Percentiles rank a stretch among this genome's conserved stretches.
Evolutionary conservation across 2,797 vertebrate species (phyloP).

Genomic region (Clarias fuscus): DNA sequence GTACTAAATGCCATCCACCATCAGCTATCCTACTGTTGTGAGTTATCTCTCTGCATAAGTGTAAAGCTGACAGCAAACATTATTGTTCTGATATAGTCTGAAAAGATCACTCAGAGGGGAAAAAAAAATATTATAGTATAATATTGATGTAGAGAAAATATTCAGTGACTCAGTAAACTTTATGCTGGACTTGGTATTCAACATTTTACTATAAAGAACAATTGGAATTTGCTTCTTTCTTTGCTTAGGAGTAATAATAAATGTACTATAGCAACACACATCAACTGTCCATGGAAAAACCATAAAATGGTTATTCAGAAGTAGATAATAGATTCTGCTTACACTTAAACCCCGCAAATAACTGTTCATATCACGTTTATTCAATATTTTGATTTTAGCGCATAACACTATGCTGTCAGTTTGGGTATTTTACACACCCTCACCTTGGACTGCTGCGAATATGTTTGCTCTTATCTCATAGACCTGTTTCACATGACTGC

Average conservation of each 20-base stretch:
- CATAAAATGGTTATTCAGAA: constrained; percentile 86
- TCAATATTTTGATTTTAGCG: no score
- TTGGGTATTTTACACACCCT: no score
- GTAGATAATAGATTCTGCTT: constrained; percentile 78
- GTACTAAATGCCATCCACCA: constrained; percentile 72
- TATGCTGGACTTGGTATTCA: constrained; percentile 57
- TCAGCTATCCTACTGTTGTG: constrained; percentile 81
- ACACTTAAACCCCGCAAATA: no score
- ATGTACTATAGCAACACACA: constrained; percentile 78
- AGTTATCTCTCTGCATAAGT: constrained; percentile 96
- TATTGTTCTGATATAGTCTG: constrained; percentile 98
- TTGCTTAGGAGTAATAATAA: constrained; percentile 76
- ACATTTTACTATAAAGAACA: constrained; percentile 72
- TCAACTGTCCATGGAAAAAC: constrained; percentile 72
- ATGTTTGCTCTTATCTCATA: no score
- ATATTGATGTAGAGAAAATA: constrained; percentile 79
- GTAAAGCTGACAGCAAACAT: constrained; percentile 89
- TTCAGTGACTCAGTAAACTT: no score
- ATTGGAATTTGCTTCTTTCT: constrained; percentile 60
- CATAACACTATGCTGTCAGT: no score
- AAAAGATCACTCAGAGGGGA: constrained; percentile 81
- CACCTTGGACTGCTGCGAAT: no score
- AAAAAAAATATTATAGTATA: constrained; percentile 86
- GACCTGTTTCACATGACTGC: no score
- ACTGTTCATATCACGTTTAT: no score